These are phyloP conservation scores for Heliocidaris tuberculata DNA, from an alignment of 35 echinoderm and acorn worm genomes.

Conservation along the genomic window DNA sequence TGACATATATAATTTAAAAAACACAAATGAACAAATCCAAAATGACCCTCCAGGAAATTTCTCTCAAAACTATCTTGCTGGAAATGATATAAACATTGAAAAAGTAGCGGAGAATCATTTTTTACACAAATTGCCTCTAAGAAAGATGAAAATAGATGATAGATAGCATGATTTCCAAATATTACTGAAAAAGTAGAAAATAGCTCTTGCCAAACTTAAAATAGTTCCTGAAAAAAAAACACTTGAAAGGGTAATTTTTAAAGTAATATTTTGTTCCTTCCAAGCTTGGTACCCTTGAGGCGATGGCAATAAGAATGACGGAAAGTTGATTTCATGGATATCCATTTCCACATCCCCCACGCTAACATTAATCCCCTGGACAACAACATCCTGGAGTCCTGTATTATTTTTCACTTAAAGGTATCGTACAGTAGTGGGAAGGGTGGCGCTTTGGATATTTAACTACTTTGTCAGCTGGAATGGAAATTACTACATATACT, in stretches of 20 bases:
- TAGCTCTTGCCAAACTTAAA: background rate
- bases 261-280: background rate
- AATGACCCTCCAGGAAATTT: background rate
- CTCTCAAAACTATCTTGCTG: background rate
- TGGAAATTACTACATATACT: too few relatives aligned
- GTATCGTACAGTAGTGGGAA: too few relatives aligned
- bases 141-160: too few relatives aligned
- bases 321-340: background rate
- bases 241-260: too few relatives aligned
- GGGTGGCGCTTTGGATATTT: too few relatives aligned
- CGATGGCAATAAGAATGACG: background rate
- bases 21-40: background rate
- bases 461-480: too few relatives aligned
- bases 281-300: background rate
- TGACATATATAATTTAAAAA: background rate
- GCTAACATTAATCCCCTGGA: background rate
- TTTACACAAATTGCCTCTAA: too few relatives aligned
- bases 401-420: background rate
- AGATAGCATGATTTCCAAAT: background rate
- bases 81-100: background rate
- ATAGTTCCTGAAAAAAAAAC: background rate
- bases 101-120: background rate
- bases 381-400: background rate
- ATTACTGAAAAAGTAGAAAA: background rate
- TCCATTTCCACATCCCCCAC: background rate